These are phyloP conservation scores for Eudemis profundana DNA, from an alignment of 2,888 invertebrate genomes.

Conservation along the genomic window DNA sequence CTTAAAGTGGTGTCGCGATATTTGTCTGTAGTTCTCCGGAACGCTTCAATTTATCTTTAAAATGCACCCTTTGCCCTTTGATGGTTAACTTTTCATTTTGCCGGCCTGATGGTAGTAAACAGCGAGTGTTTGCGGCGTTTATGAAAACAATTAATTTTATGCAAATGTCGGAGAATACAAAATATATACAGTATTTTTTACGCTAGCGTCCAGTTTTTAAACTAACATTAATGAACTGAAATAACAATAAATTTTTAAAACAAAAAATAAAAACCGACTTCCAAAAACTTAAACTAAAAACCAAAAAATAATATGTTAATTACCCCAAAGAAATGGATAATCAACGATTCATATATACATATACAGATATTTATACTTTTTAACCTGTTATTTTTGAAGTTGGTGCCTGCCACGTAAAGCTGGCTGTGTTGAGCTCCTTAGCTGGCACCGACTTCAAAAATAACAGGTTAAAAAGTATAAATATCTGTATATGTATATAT, in stretches of 20 bases:
- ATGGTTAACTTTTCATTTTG: constrained; percentile 56
- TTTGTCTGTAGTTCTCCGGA: constrained; percentile 59
- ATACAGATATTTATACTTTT: no score
- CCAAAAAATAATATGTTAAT: no score
- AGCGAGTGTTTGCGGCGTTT: constrained; percentile 29
- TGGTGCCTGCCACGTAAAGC: no score
- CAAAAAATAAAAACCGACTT: no score
- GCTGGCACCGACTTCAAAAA: no score
- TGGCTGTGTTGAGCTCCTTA: no score
- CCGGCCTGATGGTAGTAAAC: constrained; percentile 46
- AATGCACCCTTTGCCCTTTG: constrained; percentile 61
- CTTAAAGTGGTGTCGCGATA: constrained; percentile 51
- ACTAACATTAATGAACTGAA: not conserved
- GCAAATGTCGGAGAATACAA: constrained; percentile 6
- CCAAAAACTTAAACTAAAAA: no score
- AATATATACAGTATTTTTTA: not conserved
- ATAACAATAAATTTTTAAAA: not conserved
- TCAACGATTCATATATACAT: no score
- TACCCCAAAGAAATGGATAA: no score
- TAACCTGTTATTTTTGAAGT: no score
- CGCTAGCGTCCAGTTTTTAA: constrained; percentile 1
- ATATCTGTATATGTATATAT: no score
- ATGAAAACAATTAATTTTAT: constrained; percentile 31
- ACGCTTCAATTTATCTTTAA: constrained; percentile 65
- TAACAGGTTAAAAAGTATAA: no score